A percentile compares a stretch with the other conserved stretches of the same genome.
Conservation (phyloP, 2,888 invertebrate genomes). For the Hermaeophaga mercurialis region DNA sequence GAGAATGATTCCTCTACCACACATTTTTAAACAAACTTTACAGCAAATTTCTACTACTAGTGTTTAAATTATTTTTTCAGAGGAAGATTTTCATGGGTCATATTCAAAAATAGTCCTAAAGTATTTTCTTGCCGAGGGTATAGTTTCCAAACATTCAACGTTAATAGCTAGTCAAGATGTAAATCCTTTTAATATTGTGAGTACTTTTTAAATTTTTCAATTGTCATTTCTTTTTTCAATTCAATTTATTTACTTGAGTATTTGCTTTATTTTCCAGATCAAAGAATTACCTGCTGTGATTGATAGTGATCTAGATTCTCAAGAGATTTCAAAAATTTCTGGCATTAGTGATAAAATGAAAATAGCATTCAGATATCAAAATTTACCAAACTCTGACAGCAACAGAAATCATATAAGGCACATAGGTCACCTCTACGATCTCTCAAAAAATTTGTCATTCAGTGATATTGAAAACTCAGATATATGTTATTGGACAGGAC, state of each 20-base stretch:
- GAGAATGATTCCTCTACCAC: too few relatives aligned
- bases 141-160: constrained; percentile 74
- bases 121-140: constrained; percentile 88
- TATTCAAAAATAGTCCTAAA: constrained; percentile 80
- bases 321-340: constrained; percentile 34
- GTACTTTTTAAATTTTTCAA: constrained; percentile 40
- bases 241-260: constrained; percentile 5
- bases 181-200: constrained; percentile 67
- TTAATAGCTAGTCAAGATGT: constrained; percentile 77
- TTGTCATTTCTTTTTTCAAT: not conserved
- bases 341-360: constrained; percentile 69
- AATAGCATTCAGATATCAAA: constrained; percentile 91
- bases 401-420: constrained; percentile 54
- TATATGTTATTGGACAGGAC: constrained; percentile 63
- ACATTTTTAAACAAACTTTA: too few relatives aligned
- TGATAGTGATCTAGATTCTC: constrained; percentile 55
- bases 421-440: constrained; percentile 83
- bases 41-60: too few relatives aligned
- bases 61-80: constrained; percentile 66
- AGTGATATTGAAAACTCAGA: constrained; percentile 64
- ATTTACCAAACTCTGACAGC: constrained; percentile 63
- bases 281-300: constrained; percentile 66
- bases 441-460: constrained; percentile 73
- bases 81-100: constrained; percentile 81
- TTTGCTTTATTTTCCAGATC: constrained; percentile 56